Evolutionary conservation across 2,113 vertebrate species (phyloP), one percentile per base, ranked within the genome.

Genomic region (Coracopsis vasa): DNA sequence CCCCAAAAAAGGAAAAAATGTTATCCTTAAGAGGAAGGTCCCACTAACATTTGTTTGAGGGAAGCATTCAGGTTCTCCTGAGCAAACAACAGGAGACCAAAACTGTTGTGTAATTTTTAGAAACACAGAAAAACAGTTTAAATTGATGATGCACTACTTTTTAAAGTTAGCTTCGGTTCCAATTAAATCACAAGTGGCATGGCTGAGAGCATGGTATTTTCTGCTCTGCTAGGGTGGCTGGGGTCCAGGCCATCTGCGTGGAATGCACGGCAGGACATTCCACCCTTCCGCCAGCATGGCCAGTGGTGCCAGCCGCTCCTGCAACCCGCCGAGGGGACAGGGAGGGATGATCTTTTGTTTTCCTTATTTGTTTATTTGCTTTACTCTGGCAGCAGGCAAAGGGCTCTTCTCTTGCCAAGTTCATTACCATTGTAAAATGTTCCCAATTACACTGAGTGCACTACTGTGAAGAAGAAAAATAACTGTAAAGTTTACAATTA

Each of bases 361-460:
- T 78, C 91, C 67, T 93, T 94, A 95, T 97, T 97, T 97, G 95
- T 96, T 97, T 96, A 93, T 95, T 95, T 95, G 92, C 93, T 97
- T 94, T 94, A 88, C 72, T 85, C 89, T 95, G 97, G 95, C 97
- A 97, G 89, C 90, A 95, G 47, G 94, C 96, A 96, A 89, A 92
- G 51, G 31, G 62, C 70, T 92, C 67, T 66, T 31, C 84, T 87
- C 92, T 87, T 97, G 97, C 97, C 96, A 97, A 97, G 87, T 79
- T 97, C 96, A 97, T 97, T 97, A 96, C 92, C 82, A 96, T 82
- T 95, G 86, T 93, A 90, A 97, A 97, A 94, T 70, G 89, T 97
- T 96, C 96, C 94, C 64, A 96, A 72, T 95, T 96, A 91, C 88
- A 93, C 56, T 27, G 39, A 83, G 75, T 8, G 2, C 4, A 3